Conservation (phyloP, 2,888 invertebrate genomes). For the Chrysopilus asiliformis region DNA sequence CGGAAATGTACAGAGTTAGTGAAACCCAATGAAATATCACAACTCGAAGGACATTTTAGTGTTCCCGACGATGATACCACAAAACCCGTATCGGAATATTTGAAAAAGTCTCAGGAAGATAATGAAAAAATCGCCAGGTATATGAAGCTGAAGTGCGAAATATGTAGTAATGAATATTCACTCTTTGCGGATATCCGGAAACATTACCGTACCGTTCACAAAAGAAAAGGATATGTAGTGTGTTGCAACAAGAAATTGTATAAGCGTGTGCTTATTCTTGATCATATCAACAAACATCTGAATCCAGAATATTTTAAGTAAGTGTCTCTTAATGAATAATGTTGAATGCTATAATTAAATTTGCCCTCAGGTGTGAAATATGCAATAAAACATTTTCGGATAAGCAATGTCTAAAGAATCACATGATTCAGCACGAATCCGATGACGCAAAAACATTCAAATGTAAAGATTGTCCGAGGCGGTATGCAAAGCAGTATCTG, state of each 20-base stretch:
- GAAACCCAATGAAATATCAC: too few relatives aligned
- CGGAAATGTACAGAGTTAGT: too few relatives aligned
- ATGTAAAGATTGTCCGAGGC: conserved; percentile 30
- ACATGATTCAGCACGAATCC: conserved; percentile 27
- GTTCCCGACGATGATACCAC: too few relatives aligned
- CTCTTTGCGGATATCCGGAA: conserved; percentile 27
- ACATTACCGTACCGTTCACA: conserved; percentile 28
- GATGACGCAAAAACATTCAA: conserved; percentile 27
- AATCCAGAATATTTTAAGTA: conserved; percentile 34
- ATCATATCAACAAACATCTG: conserved; percentile 30
- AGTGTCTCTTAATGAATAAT: neutral
- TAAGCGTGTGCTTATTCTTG: conserved; percentile 28
- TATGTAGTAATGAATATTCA: conserved; percentile 22
- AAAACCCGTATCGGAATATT: conserved; percentile 5
- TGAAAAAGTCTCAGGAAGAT: conserved; percentile 21
- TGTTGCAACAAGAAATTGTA: conserved; percentile 33
- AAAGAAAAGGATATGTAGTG: conserved; percentile 26
- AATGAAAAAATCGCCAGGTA: conserved; percentile 28
- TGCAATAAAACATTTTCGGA: conserved; percentile 32
- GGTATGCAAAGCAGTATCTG: conserved; percentile 29
- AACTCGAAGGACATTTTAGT: too few relatives aligned
- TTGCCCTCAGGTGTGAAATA: conserved; percentile 22
- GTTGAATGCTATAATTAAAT: neutral
- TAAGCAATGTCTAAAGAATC: conserved; percentile 30
- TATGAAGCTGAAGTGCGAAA: conserved; percentile 28